Percentiles rank a stretch among this genome's conserved stretches.
Evolutionary conservation across 2,888 invertebrate species (phyloP).

Genomic region (Xanthostigma xanthostigma): DNA sequence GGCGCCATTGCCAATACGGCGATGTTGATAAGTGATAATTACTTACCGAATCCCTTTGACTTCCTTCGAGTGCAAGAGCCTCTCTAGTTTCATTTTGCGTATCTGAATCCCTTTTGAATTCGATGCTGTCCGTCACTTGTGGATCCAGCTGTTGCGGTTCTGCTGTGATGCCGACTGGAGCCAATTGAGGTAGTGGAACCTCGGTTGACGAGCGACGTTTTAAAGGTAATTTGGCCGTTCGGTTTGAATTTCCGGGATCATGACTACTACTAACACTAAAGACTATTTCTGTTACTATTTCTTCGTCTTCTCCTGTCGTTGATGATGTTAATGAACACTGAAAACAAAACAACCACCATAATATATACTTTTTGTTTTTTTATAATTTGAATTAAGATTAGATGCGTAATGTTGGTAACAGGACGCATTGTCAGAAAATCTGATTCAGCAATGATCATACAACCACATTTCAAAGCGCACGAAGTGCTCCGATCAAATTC

Average conservation of each 20-base stretch:
- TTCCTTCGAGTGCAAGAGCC: slow-evolving; percentile 56
- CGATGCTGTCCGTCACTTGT: not conserved
- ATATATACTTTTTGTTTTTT: not conserved
- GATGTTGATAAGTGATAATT: slow-evolving; percentile 4
- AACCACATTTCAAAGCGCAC: no score
- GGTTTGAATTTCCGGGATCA: no score
- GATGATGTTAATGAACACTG: not conserved
- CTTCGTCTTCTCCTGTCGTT: slow-evolving; percentile 13
- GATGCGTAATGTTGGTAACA: no score
- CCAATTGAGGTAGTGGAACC: not conserved
- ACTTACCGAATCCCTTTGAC: slow-evolving; percentile 64
- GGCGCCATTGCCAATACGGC: no score
- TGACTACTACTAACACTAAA: slow-evolving; percentile 26
- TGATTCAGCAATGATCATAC: no score
- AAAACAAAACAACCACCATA: not conserved
- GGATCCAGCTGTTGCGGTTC: no score
- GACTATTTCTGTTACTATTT: slow-evolving; percentile 22
- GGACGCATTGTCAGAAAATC: no score
- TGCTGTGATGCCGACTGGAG: no score
- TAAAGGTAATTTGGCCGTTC: not conserved
- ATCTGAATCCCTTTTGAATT: slow-evolving; percentile 8
- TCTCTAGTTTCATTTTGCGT: slow-evolving; percentile 51
- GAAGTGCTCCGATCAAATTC: no score
- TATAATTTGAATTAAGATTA: not conserved
- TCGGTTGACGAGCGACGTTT: not conserved